Conservation (phyloP, 2,888 invertebrate species). For the Timema podura region DNA sequence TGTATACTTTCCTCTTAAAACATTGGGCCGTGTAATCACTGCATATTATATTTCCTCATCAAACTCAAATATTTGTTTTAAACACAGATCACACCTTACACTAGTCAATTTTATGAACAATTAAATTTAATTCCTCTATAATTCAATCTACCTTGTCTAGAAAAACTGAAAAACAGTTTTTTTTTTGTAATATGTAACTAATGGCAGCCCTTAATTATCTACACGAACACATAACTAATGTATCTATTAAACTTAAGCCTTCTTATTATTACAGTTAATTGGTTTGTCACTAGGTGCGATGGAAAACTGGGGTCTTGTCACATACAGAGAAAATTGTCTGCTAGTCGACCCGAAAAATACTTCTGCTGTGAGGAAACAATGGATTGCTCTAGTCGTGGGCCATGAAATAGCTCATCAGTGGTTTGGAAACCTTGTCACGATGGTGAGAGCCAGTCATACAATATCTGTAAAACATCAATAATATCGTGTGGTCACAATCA, state of each 20-base stretch:
- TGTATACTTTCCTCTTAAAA: too few species aligned
- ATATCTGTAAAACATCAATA: neutral
- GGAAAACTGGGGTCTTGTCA: slow-evolving; percentile 93
- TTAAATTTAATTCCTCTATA: too few species aligned
- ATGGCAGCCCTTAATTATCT: too few species aligned
- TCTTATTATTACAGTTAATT: slow-evolving; percentile 4
- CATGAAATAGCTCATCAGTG: slow-evolving; percentile 97
- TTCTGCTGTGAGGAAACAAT: slow-evolving; percentile 76
- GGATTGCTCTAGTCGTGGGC: slow-evolving; percentile 81
- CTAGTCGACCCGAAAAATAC: slow-evolving; percentile 88
- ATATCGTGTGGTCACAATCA: neutral
- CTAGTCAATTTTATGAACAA: too few species aligned
- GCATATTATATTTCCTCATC: too few species aligned
- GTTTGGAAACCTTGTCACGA: slow-evolving; percentile 97
- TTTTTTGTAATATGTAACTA: too few species aligned
- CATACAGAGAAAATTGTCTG: slow-evolving; percentile 76
- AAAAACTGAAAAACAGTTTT: too few species aligned
- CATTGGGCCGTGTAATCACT: too few species aligned
- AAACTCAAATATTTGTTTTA: too few species aligned
- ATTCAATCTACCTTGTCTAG: too few species aligned
- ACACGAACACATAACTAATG: too few species aligned
- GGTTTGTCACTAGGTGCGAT: slow-evolving; percentile 75
- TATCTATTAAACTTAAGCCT: neutral
- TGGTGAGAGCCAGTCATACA: slow-evolving; percentile 49
- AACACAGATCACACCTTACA: too few species aligned